Conservation (phyloP, 2,113 vertebrate genomes). For the Crocuta crocuta region DNA sequence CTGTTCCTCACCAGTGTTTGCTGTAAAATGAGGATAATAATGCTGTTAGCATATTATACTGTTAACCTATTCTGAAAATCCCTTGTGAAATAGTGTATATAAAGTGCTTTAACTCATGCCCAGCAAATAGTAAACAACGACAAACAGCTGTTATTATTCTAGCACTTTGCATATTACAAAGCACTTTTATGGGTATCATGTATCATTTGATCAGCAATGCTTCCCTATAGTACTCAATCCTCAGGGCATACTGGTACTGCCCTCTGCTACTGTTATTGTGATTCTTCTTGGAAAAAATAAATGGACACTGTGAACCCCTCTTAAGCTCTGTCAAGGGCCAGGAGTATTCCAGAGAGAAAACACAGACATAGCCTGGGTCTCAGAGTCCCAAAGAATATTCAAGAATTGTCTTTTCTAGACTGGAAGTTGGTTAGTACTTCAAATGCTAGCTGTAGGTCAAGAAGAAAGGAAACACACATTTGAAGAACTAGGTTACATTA, state of each 20-base stretch:
- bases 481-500: not conserved
- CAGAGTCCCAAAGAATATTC: not conserved
- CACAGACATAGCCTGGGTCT: not conserved
- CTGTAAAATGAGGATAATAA: not conserved
- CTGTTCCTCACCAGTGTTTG: not conserved
- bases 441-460: conserved; percentile 15
- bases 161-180: not conserved
- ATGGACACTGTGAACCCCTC: not conserved
- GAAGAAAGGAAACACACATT: conserved; percentile 18
- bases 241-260: not conserved
- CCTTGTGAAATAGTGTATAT: not conserved
- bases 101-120: not conserved
- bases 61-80: not conserved
- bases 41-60: not conserved
- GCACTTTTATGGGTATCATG: not conserved
- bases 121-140: not conserved
- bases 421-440: not conserved
- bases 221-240: not conserved
- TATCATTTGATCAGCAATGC: not conserved
- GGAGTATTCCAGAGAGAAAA: not conserved
- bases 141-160: not conserved
- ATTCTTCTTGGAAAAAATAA: conserved; percentile 37
- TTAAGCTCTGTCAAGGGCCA: not conserved
- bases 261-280: not conserved
- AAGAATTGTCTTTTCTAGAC: not conserved